Conservation (phyloP, 2,797 vertebrate genomes). For the Otolemur crassicaudatus region DNA sequence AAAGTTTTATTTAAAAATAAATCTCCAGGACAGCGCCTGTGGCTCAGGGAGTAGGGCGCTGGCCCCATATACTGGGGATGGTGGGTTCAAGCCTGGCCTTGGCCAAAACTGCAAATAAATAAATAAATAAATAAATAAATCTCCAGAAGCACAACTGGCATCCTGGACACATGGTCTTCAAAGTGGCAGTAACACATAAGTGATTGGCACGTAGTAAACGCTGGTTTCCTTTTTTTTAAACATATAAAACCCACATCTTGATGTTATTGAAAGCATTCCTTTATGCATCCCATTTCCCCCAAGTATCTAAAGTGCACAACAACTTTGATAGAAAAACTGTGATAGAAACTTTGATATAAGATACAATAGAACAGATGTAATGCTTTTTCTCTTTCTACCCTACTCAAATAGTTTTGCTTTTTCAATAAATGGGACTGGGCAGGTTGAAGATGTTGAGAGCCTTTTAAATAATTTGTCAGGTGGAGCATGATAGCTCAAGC, state of each 20-base stretch:
- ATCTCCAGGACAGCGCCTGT: not conserved
- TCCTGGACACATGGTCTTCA: not conserved
- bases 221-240: not conserved
- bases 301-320: not conserved
- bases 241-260: not conserved
- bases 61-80: too few species aligned
- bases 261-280: not conserved
- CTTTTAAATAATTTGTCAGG: constrained; percentile 34
- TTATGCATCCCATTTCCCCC: not conserved
- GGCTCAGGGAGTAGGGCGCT: too few species aligned
- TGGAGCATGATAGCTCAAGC: too few species aligned
- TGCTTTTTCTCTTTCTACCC: not conserved
- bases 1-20: constrained; percentile 30
- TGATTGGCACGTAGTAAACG: not conserved
- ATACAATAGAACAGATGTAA: not conserved
- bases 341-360: not conserved
- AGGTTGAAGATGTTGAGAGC: not conserved
- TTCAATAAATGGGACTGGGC: not conserved
- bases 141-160: not conserved
- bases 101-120: too few species aligned
- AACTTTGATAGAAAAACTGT: not conserved
- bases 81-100: too few species aligned
- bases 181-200: not conserved
- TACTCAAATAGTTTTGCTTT: not conserved
- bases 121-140: not conserved